These are phyloP conservation scores for Clivina fossor DNA, from an alignment of 2,888 invertebrate genomes.

Conservation along the genomic window DNA sequence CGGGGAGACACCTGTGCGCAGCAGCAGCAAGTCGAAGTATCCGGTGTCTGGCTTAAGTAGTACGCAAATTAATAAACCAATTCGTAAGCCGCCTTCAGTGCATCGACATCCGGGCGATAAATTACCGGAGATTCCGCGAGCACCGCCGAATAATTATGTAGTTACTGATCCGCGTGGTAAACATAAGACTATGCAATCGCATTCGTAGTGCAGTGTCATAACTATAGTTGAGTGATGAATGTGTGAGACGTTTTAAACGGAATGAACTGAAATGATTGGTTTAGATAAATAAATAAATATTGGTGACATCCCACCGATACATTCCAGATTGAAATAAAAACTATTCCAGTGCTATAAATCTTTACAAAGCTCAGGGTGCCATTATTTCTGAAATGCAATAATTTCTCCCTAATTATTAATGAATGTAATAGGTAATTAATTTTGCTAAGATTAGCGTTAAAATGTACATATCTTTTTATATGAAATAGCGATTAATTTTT, in stretches of 20 bases:
- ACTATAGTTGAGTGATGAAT: conserved; percentile 9
- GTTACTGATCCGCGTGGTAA: conserved; percentile 50
- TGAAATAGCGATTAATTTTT: conserved; percentile 41
- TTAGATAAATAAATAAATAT: conserved; percentile 19
- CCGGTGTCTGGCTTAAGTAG: conserved; percentile 67
- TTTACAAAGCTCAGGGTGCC: conserved; percentile 53
- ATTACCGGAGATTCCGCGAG: conserved; percentile 67
- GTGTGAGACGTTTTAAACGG: conserved; percentile 21
- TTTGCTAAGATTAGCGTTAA: conserved; percentile 39
- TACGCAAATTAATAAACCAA: conserved; percentile 60
- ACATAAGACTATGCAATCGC: conserved; percentile 53
- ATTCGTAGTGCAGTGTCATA: conserved; percentile 44
- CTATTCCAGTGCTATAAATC: conserved; percentile 48
- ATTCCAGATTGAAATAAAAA: conserved; percentile 25
- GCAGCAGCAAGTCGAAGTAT: conserved; percentile 60
- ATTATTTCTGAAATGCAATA: conserved; percentile 49
- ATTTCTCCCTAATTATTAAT: conserved; percentile 39
- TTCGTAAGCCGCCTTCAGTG: conserved; percentile 60
- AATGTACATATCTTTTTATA: conserved; percentile 42
- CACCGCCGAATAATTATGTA: conserved; percentile 73
- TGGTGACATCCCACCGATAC: conserved; percentile 34
- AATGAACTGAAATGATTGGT: no score
- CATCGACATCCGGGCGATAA: conserved; percentile 79
- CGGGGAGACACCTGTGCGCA: conserved; percentile 41
- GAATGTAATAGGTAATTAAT: conserved; percentile 36